A percentile compares a stretch with the other conserved stretches of the same genome.
Evolutionary conservation across 2,888 invertebrate species (phyloP).

Genomic region (Trimorus sp.): DNA sequence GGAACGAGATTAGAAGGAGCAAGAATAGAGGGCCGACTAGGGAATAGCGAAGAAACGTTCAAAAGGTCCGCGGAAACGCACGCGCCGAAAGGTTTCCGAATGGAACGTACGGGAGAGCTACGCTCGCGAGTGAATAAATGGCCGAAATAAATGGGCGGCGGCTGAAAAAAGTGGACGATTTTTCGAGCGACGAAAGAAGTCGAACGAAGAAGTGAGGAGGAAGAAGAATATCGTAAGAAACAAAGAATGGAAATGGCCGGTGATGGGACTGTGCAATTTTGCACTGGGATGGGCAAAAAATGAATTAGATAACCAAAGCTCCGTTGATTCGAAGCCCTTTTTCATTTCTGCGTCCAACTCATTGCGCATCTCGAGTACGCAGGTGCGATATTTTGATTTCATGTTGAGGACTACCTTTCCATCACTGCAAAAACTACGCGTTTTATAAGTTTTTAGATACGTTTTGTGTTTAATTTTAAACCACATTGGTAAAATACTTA

Average conservation of each 20-base stretch:
- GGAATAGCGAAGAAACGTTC: conserved; percentile 19
- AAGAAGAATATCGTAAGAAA: conserved; percentile 37
- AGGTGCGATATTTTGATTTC: too few relatives aligned
- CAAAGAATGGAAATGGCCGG: conserved; percentile 34
- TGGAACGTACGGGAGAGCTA: conserved; percentile 25
- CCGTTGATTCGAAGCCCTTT: conserved; percentile 7
- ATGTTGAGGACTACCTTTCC: too few relatives aligned
- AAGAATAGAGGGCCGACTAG: conserved; percentile 10
- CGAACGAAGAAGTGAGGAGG: not conserved
- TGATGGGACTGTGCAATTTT: conserved; percentile 38
- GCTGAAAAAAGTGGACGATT: conserved; percentile 16
- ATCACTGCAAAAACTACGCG: too few relatives aligned
- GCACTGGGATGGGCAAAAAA: conserved; percentile 27
- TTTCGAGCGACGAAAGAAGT: too few relatives aligned
- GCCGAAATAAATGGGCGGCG: conserved; percentile 23
- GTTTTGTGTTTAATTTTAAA: too few relatives aligned
- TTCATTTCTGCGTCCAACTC: not conserved
- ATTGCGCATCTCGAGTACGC: too few relatives aligned
- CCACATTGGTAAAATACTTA: too few relatives aligned
- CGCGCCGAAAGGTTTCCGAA: conserved; percentile 18
- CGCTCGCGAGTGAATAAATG: conserved; percentile 27
- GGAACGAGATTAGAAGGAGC: conserved; percentile 36
- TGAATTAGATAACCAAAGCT: conserved; percentile 26
- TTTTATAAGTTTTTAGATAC: too few relatives aligned
- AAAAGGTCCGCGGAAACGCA: conserved; percentile 9